Evolutionary conservation across 2,113 vertebrate genomes (phyloP).

Genomic region (Nematolebias whitei): DNA sequence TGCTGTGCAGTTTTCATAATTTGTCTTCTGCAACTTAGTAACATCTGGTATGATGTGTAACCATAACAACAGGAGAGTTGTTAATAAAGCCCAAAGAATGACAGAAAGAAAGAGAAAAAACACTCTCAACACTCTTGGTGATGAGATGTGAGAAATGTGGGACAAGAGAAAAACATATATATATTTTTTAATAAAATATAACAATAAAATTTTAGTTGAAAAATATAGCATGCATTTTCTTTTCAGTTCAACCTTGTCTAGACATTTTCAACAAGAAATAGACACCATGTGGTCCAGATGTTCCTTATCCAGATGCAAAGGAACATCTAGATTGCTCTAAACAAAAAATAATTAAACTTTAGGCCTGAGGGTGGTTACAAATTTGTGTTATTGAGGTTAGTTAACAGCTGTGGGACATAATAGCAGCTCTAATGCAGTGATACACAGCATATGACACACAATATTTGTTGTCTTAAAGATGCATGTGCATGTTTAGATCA

Average conservation of each 20-base stretch:
- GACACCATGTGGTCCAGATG: neutral
- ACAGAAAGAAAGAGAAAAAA: neutral
- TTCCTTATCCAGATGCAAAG: too few relatives aligned
- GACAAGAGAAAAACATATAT: neutral
- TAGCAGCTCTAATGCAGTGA: too few relatives aligned
- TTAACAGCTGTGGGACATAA: neutral
- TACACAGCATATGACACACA: too few relatives aligned
- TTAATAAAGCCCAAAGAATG: neutral
- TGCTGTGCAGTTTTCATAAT: neutral
- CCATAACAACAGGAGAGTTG: neutral
- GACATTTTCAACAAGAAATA: neutral
- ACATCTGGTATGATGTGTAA: neutral
- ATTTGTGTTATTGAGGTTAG: neutral
- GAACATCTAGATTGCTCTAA: neutral
- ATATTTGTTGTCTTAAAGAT: too few relatives aligned
- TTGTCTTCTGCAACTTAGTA: neutral
- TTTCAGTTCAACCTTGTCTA: neutral
- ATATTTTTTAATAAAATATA: neutral
- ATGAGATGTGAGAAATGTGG: neutral
- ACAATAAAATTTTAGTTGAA: too few relatives aligned
- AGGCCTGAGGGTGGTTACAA: neutral
- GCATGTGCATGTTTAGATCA: too few relatives aligned
- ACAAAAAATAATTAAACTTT: neutral
- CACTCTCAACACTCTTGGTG: neutral
- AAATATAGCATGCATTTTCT: neutral